Evolutionary conservation across 2,888 invertebrate species (phyloP), one percentile per base, ranked within the genome.

Genomic region (Quadroppia sp.): DNA sequence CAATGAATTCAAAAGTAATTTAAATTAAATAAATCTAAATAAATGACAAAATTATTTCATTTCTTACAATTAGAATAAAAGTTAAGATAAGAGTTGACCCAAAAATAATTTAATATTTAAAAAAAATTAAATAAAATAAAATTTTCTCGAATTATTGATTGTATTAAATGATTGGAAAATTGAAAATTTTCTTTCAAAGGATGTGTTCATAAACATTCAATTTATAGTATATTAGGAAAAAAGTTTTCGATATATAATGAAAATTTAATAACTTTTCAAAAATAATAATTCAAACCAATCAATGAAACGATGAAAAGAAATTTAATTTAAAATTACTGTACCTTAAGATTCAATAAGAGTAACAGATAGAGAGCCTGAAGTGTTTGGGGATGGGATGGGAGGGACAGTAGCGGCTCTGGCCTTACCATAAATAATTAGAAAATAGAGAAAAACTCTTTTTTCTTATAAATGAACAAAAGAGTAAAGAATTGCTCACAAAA

Each of bases 291-390:
- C 67, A 67, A 67, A 67, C 40, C 67, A 67, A 67, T 67, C 40
- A 67, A 67, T 67, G 67, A 67, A 42, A 67, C 67, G 67, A 67
- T 67, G 67, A 67, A 67, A 61, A 67, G 67, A 40, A 67, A 67
- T 67, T 67, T 67, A 67, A 42, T 67, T 67, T 23, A 15, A 67
- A 67, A 67, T 40, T 67, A 67, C 40, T 67, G 11, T 67, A 40
- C 67, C 67, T 42, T 61, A 32, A 32, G 59, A 30, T 61, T 32
- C 56, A 30, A 28, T 61, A 2, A 30, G n/a, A 28, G 32, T 32
- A 15, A 64, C 4, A 42, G 20, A 2, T n/a, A 23, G n/a, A 64
- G 30, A 59, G 59, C 17, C 28, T 6, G 23, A 15, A n/a, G 48
- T 20, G 23, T n/a, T 4, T n/a, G 32, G 32, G 32, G 32, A 32